Base-by-base conservation (phyloP, 2,797 vertebrate species). In the Enteromius mattozi region DNA sequence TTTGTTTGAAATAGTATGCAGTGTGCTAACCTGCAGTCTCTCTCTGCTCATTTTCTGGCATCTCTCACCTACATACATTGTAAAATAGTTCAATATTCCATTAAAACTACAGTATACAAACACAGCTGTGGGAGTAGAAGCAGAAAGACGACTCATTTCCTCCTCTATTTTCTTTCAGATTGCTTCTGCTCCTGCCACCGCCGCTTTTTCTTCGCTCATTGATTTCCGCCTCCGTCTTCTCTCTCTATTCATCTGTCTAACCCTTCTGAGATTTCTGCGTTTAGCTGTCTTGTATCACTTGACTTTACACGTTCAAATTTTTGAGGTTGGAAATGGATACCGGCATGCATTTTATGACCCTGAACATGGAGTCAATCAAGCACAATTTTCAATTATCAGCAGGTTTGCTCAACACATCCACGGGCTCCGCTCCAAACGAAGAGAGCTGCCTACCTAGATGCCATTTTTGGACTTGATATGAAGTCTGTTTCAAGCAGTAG, bases 111-210 rank as follows among this genome's bases (percentile, higher is more conserved):
- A 54, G 6, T 27, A 2, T 61, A 65, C 54, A 68, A 17, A 70
- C 24, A 70, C 33, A 70, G 65, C 33, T 54, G 47, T 56, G 37
- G 40, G 24, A 71, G 49, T 21, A 59, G n/a, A 81, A 70, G 21
- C 14, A 19, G 27, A 27, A 54, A 69, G 10, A 40, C 19, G 0
- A 42, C 51, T 71, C 9, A 71, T 71, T 81, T 59, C 13, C 61
- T 68, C n/a, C 21, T 37, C 49, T 80, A 16, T 54, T 17, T 37
- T 80, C 47, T 54, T 54, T 56, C 79, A 56, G 75, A 77, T 77
- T 78, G 35, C 75, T 61, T 42, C 49, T 35, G 19, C 72, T 75
- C 27, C 70, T 49, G 47, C 30, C 47, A 33, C 19, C 12, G 3
- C 24, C 14, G 51, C 51, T 61, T 59, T 71, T 37, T 81, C 30